A percentile compares a stretch with the other conserved stretches of the same genome.
Evolutionary conservation across 1,140 invertebrate genomes (phyloP).

Genomic region (Forficula auricularia): DNA sequence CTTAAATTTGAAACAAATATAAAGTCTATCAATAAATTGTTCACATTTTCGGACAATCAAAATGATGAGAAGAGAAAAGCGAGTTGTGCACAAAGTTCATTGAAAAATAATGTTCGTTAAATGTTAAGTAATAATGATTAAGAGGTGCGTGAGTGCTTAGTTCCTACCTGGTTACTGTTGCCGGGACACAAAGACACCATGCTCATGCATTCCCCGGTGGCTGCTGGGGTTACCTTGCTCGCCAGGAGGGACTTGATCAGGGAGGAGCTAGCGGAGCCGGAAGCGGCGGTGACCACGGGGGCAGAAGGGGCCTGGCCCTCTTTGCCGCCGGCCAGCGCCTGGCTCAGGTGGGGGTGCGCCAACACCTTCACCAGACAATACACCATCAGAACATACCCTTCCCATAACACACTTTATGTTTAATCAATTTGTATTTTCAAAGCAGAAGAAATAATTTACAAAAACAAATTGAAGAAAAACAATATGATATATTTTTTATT

Average conservation of each 20-base stretch:
- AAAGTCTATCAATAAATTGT: too few relatives aligned
- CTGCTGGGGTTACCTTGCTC: slow-evolving; percentile 49
- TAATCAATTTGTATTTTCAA: background rate
- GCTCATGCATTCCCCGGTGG: slow-evolving; percentile 35
- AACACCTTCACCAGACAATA: slow-evolving; percentile 27
- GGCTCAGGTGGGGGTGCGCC: slow-evolving; percentile 41
- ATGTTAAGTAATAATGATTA: too few relatives aligned
- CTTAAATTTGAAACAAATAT: too few relatives aligned
- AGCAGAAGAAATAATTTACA: too few relatives aligned
- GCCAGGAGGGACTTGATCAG: slow-evolving; percentile 72
- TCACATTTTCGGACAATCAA: too few relatives aligned
- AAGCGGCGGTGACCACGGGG: background rate
- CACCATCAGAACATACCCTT: slow-evolving; percentile 12
- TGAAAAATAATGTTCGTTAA: too few relatives aligned
- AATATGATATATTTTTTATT: too few relatives aligned
- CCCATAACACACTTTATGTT: slow-evolving; percentile 3
- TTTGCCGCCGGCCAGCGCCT: slow-evolving; percentile 33
- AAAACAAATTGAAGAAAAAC: too few relatives aligned
- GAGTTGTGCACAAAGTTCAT: too few relatives aligned
- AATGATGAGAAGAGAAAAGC: too few relatives aligned
- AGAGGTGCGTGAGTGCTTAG: too few relatives aligned
- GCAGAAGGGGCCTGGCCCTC: slow-evolving; percentile 18
- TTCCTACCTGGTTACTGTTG: too few relatives aligned
- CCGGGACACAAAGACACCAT: slow-evolving; percentile 13
- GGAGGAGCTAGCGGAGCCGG: slow-evolving; percentile 28